Evolutionary conservation across 2,797 vertebrate genomes (phyloP).

Genomic region (Muscicapa comitata): DNA sequence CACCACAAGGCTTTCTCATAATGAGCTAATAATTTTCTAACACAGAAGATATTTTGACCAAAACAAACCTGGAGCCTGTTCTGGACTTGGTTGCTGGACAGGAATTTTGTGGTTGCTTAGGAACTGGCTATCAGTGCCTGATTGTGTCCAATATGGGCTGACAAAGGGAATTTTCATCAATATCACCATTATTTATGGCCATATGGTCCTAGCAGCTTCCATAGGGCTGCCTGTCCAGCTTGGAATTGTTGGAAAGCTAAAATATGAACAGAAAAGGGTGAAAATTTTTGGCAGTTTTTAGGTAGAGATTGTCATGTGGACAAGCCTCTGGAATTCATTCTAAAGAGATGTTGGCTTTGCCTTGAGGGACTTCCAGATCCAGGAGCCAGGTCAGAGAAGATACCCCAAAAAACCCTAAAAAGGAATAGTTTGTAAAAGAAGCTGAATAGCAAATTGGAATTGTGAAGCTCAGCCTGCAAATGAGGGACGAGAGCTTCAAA

Average conservation of each 20-base stretch:
- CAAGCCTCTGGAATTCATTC: neutral
- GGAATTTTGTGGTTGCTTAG: conserved; percentile 55
- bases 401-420: neutral
- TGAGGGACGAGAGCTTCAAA: neutral
- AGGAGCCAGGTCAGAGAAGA: neutral
- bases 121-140: neutral
- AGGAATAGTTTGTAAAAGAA: neutral
- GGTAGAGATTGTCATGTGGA: rapidly evolving
- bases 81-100: neutral
- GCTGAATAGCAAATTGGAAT: neutral
- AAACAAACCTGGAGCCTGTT: neutral
- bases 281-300: neutral
- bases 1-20: neutral
- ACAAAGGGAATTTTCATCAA: conserved; percentile 2
- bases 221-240: neutral
- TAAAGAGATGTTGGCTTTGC: neutral
- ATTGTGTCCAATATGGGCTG: neutral
- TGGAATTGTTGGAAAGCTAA: neutral
- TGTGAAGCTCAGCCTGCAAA: neutral
- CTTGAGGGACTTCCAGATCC: neutral
- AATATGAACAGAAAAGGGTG: neutral
- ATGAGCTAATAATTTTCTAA: neutral
- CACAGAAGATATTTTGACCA: neutral
- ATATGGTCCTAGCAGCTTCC: neutral
- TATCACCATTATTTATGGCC: neutral